phyloP scores from a whole-genome alignment of 2,113 vertebrate genomes.

The Neoarius graeffei region DNA sequence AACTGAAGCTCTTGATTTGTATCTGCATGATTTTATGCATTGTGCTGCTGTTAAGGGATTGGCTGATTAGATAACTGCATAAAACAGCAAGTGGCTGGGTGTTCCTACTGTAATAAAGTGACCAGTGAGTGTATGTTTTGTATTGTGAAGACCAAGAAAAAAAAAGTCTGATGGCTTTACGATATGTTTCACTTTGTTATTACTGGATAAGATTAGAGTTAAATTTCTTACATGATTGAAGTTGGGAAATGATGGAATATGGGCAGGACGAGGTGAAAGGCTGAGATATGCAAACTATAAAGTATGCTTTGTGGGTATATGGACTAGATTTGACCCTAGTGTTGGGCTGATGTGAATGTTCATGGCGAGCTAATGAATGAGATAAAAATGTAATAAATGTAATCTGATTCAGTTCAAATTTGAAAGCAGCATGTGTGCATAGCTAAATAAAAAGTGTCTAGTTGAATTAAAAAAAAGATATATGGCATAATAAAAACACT shows the following conservation, averaged over 20 bases:
- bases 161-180: background rate
- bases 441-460: conserved; percentile 3
- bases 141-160: background rate
- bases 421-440: background rate
- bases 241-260: background rate
- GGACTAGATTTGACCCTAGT: background rate
- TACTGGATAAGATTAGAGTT: background rate
- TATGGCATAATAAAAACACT: background rate
- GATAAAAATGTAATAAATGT: background rate
- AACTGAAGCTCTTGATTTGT: too few relatives aligned
- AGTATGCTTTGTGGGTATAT: background rate
- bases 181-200: background rate
- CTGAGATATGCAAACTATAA: background rate
- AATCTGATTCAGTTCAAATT: background rate
- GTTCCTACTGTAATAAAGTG: too few relatives aligned
- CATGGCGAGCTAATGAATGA: background rate
- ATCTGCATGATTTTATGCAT: too few relatives aligned
- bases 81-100: too few relatives aligned
- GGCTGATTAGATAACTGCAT: too few relatives aligned
- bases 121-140: background rate
- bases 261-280: background rate
- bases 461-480: background rate
- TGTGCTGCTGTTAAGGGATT: too few relatives aligned
- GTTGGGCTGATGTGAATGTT: background rate
- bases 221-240: background rate